These are phyloP conservation scores for Brachypteracias leptosomus DNA, from an alignment of 2,113 vertebrate species.

Conservation along the genomic window DNA sequence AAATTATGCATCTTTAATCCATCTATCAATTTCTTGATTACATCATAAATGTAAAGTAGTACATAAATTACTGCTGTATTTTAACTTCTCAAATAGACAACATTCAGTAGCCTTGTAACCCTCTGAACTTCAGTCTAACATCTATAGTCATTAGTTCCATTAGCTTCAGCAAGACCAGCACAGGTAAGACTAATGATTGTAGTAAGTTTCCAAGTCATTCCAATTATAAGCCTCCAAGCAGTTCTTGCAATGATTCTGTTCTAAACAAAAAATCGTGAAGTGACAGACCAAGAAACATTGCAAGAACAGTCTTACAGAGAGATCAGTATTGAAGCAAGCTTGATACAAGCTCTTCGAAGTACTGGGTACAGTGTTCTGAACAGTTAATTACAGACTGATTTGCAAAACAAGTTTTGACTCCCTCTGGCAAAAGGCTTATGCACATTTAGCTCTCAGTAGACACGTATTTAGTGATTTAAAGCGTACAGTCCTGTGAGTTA, in stretches of 20 bases:
- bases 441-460: neutral
- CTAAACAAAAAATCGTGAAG: no score
- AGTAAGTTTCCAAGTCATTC: neutral
- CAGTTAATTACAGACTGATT: neutral
- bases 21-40: neutral
- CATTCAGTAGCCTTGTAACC: neutral
- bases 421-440: neutral
- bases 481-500: neutral
- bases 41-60: neutral
- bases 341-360: neutral
- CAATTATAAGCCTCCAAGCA: neutral
- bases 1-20: neutral
- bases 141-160: neutral
- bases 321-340: neutral
- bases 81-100: neutral
- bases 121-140: neutral
- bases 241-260: neutral
- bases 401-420: neutral
- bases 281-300: neutral
- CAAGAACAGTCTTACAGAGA: neutral
- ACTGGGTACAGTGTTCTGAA: neutral
- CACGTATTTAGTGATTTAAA: neutral
- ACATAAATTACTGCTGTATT: neutral
- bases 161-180: neutral
- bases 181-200: neutral